These are phyloP conservation scores for Podocnemis expansa DNA, from an alignment of 2,113 vertebrate species.

Conservation along the genomic window DNA sequence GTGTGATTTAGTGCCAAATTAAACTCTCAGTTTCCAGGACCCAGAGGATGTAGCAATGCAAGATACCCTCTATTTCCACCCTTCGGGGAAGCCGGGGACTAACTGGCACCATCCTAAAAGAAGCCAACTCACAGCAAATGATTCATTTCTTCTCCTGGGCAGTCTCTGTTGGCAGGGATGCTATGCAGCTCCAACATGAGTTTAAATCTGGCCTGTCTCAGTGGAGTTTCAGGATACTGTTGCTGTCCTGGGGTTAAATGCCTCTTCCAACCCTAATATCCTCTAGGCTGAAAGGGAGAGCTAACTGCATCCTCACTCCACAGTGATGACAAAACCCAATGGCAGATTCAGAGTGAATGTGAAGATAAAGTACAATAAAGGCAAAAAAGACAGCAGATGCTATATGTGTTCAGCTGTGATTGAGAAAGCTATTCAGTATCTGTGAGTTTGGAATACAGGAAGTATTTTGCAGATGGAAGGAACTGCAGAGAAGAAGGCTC, in stretches of 20 bases:
- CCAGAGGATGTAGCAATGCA: not conserved
- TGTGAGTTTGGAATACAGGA: not conserved
- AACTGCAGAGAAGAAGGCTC: not conserved
- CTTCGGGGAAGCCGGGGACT: not conserved
- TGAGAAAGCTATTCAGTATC: not conserved
- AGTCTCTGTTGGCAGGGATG: not conserved
- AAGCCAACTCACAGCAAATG: not conserved
- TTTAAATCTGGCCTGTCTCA: not conserved
- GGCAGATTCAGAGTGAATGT: not conserved
- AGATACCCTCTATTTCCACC: rapidly evolving
- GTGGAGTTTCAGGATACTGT: not conserved
- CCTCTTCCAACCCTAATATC: not conserved
- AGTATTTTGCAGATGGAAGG: not conserved
- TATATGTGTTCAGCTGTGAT: not conserved
- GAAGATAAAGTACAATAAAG: not conserved
- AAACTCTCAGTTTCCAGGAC: not conserved
- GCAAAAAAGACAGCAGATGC: not conserved
- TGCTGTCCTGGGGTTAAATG: not conserved
- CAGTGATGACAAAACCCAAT: not conserved
- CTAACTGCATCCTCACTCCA: not conserved
- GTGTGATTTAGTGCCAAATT: not conserved
- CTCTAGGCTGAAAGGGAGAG: not conserved
- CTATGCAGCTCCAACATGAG: not conserved
- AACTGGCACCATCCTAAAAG: not conserved
- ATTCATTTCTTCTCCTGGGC: not conserved